Evolutionary conservation across 2,888 invertebrate species (phyloP), one percentile per base, ranked within the genome.

Genomic region (Melanostoma scalare): DNA sequence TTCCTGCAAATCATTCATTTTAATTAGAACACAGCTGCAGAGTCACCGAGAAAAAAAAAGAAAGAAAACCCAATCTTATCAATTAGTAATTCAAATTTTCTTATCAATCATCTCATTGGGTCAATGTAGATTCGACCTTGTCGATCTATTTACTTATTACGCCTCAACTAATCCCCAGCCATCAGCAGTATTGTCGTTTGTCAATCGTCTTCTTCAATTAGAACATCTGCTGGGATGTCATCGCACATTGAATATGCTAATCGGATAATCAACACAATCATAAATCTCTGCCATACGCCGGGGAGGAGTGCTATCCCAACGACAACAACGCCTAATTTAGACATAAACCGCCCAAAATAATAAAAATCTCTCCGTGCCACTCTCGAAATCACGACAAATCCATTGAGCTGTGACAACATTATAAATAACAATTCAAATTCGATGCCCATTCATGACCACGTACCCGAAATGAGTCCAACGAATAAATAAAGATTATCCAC

Each of bases 401-500:
- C 63, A 77, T 71, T 63, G 56, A 71, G 48, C 56, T 63, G 20
- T 48, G 38, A 20, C n/a, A 50, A 56, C 31, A 44, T 56, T 31
- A 38, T 10, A 69, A 72, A 53, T 33, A 58, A n/a, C 31, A 42
- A 38, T 46, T 36, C 61, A 44, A n/a, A 36, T 72, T 52, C 40
- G 42, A 53, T 52, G 40, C 3, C 9, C 20, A 42, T 44, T 53
- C 36, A 53, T 42, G 6, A 31, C 48, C n/a, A 46, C 20, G 6
- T 30, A n/a, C 10, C 1, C 36, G 8, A 46, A 40, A 8, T 52
- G 30, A 20, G 5, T n/a, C 55, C 6, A 20, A 35, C 38, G 48
- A 50, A 61, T 72, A 53, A 72, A 61, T 61, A 61, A 53, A 72
- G 61, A 76, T 71, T 58, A 71, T 77, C 65, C 56, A 71, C 58